Base-by-base conservation (phyloP, 2,113 vertebrate genomes). In the Gila orcuttii region DNA sequence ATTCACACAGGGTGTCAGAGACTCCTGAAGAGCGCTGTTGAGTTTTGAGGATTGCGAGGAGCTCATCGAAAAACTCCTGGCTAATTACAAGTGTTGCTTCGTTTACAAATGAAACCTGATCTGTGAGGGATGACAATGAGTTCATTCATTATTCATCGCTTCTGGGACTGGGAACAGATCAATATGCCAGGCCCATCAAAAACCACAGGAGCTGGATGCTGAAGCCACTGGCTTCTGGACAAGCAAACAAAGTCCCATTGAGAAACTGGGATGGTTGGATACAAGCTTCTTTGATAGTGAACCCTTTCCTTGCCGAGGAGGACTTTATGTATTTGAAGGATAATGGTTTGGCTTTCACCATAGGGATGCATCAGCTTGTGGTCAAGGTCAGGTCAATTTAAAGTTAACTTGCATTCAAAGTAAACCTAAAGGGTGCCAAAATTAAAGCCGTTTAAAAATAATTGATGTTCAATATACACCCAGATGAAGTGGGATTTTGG, bases 121-220 rank as follows among this genome's bases (percentile, higher is more conserved):
- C 93, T 87, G 60, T 91, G 88, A 62, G 59, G 78, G 91, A 93
- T 93, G 92, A 94, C 93, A 95, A 91, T 93, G 91, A 90, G 91
- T 71, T 88, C 92, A 92, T 95, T 95, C 93, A 95, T 95, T 94
- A 94, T 95, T 94, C 93, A 95, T 93, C 79, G 89, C 89, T 73
- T 86, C 89, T 89, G 79, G 90, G 87, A 90, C 85, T 84, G 87
- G 87, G 90, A 86, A 90, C 86, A 92, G 90, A 94, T 94, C 92
- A 92, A 93, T 93, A 90, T 69, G 78, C 82, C 69, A 81, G 84
- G 84, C 79, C 90, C 82, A 90, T 93, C 91, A 90, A 90, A 93
- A 92, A 90, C 90, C 92, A 85, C 62, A 92, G 91, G 91, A 84
- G 84, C 88, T 50, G 84, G 87, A 76, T 85, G 21, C 86, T 86